These are phyloP conservation scores for Talpa occidentalis DNA, from an alignment of 2,113 vertebrate species.

Conservation along the genomic window DNA sequence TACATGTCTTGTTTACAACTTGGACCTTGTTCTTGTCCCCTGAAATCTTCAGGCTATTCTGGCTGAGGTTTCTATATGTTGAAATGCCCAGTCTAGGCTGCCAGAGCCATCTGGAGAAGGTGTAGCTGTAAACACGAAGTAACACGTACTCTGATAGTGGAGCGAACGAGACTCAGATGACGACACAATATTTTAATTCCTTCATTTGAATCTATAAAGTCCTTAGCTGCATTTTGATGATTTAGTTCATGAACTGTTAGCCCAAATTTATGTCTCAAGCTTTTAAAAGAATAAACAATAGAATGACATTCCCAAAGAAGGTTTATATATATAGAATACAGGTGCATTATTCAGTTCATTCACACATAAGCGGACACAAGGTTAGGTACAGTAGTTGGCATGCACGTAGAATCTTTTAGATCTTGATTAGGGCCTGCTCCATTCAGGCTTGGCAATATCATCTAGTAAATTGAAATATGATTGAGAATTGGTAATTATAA, in stretches of 20 bases:
- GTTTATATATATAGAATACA: not conserved
- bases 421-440: constrained; percentile 17
- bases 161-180: not conserved
- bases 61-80: constrained; percentile 48
- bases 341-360: not conserved
- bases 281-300: constrained; percentile 24
- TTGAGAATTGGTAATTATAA: constrained; percentile 21
- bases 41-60: constrained; percentile 41
- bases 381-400: not conserved
- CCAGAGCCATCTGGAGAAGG: constrained; percentile 46
- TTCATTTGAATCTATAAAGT: constrained; percentile 24
- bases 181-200: not conserved
- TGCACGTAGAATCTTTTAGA: not conserved
- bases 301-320: not conserved
- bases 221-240: constrained; percentile 40
- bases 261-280: not conserved
- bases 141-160: not conserved
- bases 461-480: constrained; percentile 41
- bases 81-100: constrained; percentile 39
- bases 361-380: not conserved
- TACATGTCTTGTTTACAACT: constrained; percentile 6
- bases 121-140: constrained; percentile 6
- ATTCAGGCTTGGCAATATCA: not conserved
- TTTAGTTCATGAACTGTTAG: constrained; percentile 10
- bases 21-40: not conserved